Percentiles rank a stretch among this genome's conserved stretches.
These are phyloP conservation scores for Petromus typicus DNA, from an alignment of 2,113 vertebrate species.

Conservation along the genomic window DNA sequence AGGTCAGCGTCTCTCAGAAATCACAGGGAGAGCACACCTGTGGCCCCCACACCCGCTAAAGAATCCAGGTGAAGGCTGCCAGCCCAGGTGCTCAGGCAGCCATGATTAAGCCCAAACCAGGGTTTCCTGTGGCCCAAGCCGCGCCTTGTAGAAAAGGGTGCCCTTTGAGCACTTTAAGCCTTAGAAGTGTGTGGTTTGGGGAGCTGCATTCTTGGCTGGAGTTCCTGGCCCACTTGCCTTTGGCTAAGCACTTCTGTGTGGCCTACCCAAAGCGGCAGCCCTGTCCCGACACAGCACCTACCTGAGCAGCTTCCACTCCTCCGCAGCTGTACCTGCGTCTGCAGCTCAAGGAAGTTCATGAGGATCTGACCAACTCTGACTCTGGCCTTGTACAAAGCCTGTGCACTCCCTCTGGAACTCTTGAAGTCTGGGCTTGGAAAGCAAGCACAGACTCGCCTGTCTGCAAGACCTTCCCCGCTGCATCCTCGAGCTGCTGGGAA, in stretches of 20 bases:
- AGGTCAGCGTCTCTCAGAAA: not conserved
- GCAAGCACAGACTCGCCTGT: not conserved
- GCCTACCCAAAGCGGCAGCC: not conserved
- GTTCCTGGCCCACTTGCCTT: not conserved
- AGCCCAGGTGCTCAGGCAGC: not conserved
- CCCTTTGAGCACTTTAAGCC: not conserved
- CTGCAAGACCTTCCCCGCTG: fast-evolving
- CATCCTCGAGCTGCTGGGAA: not conserved
- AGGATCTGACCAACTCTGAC: not conserved
- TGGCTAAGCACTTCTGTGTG: not conserved
- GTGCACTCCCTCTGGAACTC: not conserved
- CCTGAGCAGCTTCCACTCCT: not conserved
- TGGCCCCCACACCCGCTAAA: not conserved
- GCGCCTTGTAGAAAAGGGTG: not conserved
- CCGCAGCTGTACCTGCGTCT: not conserved
- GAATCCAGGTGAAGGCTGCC: not conserved
- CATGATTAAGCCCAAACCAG: not conserved
- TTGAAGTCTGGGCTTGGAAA: not conserved
- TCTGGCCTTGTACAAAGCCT: not conserved
- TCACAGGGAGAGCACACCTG: not conserved
- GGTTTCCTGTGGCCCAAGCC: not conserved
- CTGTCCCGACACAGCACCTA: not conserved
- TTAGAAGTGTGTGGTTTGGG: not conserved
- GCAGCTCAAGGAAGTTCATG: not conserved
- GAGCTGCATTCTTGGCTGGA: not conserved